phyloP scores from a whole-genome alignment of 2,797 vertebrate species.

The Chromobotia macracanthus region DNA sequence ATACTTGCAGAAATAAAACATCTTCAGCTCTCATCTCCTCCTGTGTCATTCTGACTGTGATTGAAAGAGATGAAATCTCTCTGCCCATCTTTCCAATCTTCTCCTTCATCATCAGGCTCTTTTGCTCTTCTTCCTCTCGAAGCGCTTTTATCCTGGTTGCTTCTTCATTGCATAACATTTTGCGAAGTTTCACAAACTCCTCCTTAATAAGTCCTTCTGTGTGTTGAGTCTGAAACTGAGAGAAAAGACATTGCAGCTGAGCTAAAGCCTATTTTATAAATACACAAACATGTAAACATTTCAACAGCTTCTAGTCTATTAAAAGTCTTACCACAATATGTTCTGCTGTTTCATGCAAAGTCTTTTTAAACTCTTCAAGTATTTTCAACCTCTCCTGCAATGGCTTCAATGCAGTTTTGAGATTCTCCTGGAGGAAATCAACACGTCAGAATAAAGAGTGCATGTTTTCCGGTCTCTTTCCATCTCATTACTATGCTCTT shows the following conservation, averaged over 20 bases:
- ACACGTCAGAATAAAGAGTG: neutral
- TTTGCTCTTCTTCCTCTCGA: slow-evolving; percentile 43
- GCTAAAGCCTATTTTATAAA: neutral
- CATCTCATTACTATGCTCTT: neutral
- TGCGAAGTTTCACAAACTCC: slow-evolving; percentile 32
- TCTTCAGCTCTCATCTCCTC: slow-evolving; percentile 29
- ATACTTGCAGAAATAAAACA: slow-evolving; percentile 19
- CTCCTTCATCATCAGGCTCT: slow-evolving; percentile 36
- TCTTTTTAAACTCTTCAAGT: slow-evolving; percentile 14
- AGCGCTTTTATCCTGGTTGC: slow-evolving; percentile 22
- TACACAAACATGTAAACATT: neutral
- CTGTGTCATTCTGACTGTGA: slow-evolving; percentile 16
- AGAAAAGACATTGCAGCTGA: neutral
- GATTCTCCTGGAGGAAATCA: slow-evolving; percentile 33
- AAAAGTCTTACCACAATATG: slow-evolving; percentile 30
- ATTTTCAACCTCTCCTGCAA: slow-evolving; percentile 14
- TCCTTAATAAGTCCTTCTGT: slow-evolving; percentile 21
- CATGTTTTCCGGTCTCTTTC: neutral
- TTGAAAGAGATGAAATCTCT: slow-evolving; percentile 40
- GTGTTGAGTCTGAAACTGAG: slow-evolving; percentile 31
- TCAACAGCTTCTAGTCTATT: neutral
- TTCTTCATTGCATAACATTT: slow-evolving; percentile 34
- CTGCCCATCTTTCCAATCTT: slow-evolving; percentile 25
- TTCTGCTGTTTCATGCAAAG: slow-evolving; percentile 31
- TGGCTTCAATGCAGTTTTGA: slow-evolving; percentile 24